Percentiles rank a stretch among this genome's conserved stretches.
Conservation (phyloP, 2,888 invertebrate species). For the Melieria omissa region DNA sequence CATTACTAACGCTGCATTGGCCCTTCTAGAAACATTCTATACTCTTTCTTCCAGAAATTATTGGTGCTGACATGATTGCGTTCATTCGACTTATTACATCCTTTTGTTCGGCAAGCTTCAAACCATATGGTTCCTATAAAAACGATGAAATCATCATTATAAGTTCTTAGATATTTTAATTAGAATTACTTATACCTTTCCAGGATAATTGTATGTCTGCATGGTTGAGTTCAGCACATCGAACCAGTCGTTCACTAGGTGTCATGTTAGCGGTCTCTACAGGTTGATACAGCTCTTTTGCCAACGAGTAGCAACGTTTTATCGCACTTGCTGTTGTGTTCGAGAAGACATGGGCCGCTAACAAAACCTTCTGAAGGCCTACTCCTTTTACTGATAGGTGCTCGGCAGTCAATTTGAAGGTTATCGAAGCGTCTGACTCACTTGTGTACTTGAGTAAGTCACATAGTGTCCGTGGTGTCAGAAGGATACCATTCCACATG, state of each 20-base stretch:
- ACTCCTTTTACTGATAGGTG: too few species aligned
- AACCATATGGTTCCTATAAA: not conserved
- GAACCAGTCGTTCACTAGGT: slow-evolving; percentile 28
- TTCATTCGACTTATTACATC: too few species aligned
- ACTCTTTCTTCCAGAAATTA: not conserved
- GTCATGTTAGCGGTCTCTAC: slow-evolving; percentile 26
- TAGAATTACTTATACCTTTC: not conserved
- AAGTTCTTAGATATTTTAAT: too few species aligned
- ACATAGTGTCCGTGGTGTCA: not conserved
- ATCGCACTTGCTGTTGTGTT: slow-evolving; percentile 28
- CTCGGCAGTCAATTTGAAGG: too few species aligned
- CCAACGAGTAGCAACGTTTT: slow-evolving; percentile 10
- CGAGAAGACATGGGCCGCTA: slow-evolving; percentile 31
- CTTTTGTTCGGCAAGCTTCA: not conserved
- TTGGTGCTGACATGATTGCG: not conserved
- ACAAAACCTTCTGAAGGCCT: slow-evolving; percentile 29
- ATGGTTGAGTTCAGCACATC: slow-evolving; percentile 15
- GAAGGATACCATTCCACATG: not conserved
- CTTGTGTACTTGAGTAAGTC: not conserved
- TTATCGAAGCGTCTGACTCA: not conserved
- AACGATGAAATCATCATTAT: too few species aligned
- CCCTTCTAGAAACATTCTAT: not conserved
- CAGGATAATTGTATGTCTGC: slow-evolving; percentile 14
- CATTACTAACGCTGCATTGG: not conserved
- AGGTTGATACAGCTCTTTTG: slow-evolving; percentile 10